phyloP scores from a whole-genome alignment of 2,888 invertebrate genomes.

The Erannis defoliaria region DNA sequence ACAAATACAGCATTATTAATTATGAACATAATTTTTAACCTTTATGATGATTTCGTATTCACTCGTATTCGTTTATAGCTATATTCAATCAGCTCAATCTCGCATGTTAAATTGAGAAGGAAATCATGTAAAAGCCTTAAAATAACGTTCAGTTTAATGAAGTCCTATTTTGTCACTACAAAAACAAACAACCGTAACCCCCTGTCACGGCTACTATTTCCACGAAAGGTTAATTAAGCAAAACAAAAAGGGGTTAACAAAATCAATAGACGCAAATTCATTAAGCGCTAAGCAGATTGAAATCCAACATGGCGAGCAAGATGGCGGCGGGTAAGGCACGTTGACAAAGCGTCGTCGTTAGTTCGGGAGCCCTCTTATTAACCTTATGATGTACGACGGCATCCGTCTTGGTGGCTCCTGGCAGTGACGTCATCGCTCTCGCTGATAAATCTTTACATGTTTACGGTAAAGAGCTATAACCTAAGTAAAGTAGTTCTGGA shows the following conservation, averaged over 20 bases:
- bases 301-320: conserved; percentile 83
- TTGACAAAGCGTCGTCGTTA: conserved; percentile 87
- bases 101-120: background rate
- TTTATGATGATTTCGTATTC: too few species aligned
- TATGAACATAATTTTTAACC: too few species aligned
- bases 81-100: background rate
- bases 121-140: conserved; percentile 7
- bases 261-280: conserved; percentile 87
- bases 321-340: conserved; percentile 83
- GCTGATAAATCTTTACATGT: conserved; percentile 26
- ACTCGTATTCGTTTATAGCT: too few species aligned
- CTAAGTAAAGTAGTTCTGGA: conserved; percentile 18
- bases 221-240: conserved; percentile 85
- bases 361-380: conserved; percentile 86
- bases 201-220: conserved; percentile 68
- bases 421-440: conserved; percentile 57
- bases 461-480: conserved; percentile 21
- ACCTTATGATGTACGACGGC: conserved; percentile 86
- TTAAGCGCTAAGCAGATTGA: conserved; percentile 86
- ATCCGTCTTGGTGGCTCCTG: conserved; percentile 74
- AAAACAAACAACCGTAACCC: conserved; percentile 58
- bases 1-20: too few species aligned
- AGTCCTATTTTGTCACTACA: conserved; percentile 38
- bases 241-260: conserved; percentile 86
- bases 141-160: conserved; percentile 26